Base-by-base conservation (phyloP, 1,140 invertebrate genomes). In the Physella acuta region DNA sequence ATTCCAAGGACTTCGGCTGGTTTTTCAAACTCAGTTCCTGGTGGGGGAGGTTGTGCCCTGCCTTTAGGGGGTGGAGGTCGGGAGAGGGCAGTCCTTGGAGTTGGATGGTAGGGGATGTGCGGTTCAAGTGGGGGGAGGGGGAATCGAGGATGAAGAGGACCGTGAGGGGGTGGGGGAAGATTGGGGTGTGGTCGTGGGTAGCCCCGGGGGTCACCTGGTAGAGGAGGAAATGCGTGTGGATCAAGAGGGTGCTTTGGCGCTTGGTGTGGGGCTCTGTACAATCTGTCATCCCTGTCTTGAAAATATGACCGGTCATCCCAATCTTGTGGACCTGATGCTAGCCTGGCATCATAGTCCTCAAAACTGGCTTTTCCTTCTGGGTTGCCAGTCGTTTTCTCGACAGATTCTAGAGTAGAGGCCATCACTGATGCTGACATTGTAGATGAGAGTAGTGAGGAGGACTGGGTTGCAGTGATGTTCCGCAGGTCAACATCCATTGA, bases 21-120 rank as follows among this genome's bases (percentile, higher is more conserved):
- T 17, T 55, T 56, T 24, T 70, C 61, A 37, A 53, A 56, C 39
- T 73, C 71, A 17, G 71, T 73, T 16, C 71, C 71, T 14, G 71
- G 71, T 1, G 71, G 71, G 24, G 71, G 71, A 24, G 71, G 71
- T 30, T 70, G 71, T 5, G 34, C 16, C 16, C 55, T 4, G 20
- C 56, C 37, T 68, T 17, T 68, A 16, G 55, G 26, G 24, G n/a
- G 34, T 14, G n/a, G 24, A 5, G 58, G 58, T 4, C 11, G 8
- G 8, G n/a, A 5, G 30, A 17, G 20, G 8, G 17, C 36, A 3
- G 34, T n/a, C n/a, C 36, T 17, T 16, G 59, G 11, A 3, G 59
- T 26, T 34, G 58, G 31, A 3, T 34, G 33, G 58, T 36, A 60
- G 3, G 31, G 24, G 20, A 36, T 24, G 24, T 61, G 36, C 24